These are phyloP conservation scores for Gonocerus acuteangulatus DNA, from an alignment of 2,888 invertebrate species.

Conservation along the genomic window DNA sequence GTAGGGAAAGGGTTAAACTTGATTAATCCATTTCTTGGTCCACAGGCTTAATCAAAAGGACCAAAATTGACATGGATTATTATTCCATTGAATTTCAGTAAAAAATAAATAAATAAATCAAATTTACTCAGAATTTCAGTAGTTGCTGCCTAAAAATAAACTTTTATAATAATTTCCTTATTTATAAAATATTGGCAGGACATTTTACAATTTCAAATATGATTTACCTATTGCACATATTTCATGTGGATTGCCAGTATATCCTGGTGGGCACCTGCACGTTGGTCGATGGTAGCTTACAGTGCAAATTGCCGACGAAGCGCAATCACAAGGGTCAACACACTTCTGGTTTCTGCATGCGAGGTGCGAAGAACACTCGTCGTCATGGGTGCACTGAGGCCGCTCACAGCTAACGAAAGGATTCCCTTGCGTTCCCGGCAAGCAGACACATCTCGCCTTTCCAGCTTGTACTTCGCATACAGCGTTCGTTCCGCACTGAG, in stretches of 20 bases:
- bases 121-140: too few relatives aligned
- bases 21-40: too few relatives aligned
- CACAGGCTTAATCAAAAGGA: too few relatives aligned
- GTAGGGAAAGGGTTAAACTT: too few relatives aligned
- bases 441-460: constrained; percentile 71
- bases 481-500: constrained; percentile 75
- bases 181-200: too few relatives aligned
- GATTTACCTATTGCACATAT: constrained; percentile 56
- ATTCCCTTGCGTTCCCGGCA: constrained; percentile 66
- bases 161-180: too few relatives aligned
- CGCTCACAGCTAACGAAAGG: constrained; percentile 68
- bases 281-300: constrained; percentile 67
- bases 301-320: constrained; percentile 65
- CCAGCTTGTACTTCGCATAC: constrained; percentile 55
- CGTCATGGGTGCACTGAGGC: constrained; percentile 67
- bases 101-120: too few relatives aligned
- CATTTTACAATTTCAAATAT: too few relatives aligned
- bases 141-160: too few relatives aligned
- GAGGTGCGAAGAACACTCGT: constrained; percentile 69
- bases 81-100: too few relatives aligned
- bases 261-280: constrained; percentile 77
- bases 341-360: constrained; percentile 73
- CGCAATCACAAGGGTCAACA: constrained; percentile 77
- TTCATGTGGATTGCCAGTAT: constrained; percentile 65
- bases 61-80: too few relatives aligned